These are phyloP conservation scores for Myotis lucifugus DNA, from an alignment of 2,113 vertebrate species.

Conservation along the genomic window DNA sequence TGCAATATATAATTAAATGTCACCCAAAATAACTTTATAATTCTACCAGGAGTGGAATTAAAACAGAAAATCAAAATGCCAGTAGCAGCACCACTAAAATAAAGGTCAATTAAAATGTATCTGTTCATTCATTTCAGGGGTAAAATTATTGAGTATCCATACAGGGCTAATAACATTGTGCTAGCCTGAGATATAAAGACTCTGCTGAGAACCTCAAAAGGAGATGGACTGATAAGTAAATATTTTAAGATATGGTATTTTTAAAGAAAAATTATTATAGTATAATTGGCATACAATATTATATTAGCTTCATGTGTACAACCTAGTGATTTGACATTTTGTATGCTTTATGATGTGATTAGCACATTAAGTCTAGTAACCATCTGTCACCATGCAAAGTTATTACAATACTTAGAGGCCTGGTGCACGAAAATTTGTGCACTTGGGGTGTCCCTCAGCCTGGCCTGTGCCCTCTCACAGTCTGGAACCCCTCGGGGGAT, in stretches of 20 bases:
- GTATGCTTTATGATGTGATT: neutral
- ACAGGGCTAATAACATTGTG: neutral
- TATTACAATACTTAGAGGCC: neutral
- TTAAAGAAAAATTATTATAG: neutral
- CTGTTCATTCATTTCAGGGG: neutral
- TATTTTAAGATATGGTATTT: neutral
- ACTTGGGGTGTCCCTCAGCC: too few species aligned
- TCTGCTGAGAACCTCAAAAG: neutral
- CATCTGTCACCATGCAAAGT: neutral
- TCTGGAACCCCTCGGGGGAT: too few species aligned
- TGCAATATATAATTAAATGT: neutral
- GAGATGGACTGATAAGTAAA: neutral
- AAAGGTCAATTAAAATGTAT: neutral
- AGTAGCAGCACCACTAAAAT: neutral
- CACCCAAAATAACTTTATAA: neutral
- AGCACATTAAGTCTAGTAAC: neutral
- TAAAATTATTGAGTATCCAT: neutral
- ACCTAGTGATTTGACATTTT: neutral
- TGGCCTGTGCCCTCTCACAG: too few species aligned
- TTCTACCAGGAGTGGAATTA: neutral
- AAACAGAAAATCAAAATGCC: conserved; percentile 2
- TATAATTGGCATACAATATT: neutral
- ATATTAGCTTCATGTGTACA: neutral
- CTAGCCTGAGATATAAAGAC: neutral
- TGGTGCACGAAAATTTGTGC: too few species aligned